Evolutionary conservation across 2,797 vertebrate genomes (phyloP), one percentile per base, ranked within the genome.

Genomic region (Hafferia zeledoni): DNA sequence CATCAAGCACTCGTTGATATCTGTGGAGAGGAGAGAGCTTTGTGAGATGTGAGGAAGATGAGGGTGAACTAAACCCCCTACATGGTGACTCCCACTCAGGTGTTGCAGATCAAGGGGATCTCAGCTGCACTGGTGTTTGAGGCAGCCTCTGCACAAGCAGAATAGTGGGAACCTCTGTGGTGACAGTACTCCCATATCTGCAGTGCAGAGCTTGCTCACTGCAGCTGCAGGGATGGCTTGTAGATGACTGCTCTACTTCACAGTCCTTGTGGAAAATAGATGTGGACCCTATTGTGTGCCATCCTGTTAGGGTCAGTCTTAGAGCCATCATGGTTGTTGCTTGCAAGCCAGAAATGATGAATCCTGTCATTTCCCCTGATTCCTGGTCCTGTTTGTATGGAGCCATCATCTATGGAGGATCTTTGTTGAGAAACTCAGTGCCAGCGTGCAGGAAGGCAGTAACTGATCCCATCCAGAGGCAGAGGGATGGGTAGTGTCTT

Each of bases 1-100:
- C 59, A 98, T 97, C 90, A 98, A 95, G 96, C 99, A 99, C 96
- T 99, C 99, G 14, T 99, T 99, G 97, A 99, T 98, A 93, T 99
- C 99, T 99, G 98, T 9, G 43, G 33, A 49, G 41, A 67, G 74
- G 33, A 84, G 82, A 75, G 75, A 89, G 55, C 6, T 5, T 9
- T 12, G 31, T 77, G 57, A 94, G 84, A 71, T 9, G 13, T 43
- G 30, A 71, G 67, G n/a, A 75, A 87, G 18, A 65, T 60, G 59
- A 83, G 53, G 25, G 18, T 52, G 57, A 84, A 30, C 19, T 55
- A 16, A 92, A 52, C 6, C 22, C 22, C 23, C 25, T 33, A 33
- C 5, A 2, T 46, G 14, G 53, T n/a, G 50, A 6, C 43, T 64
- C 43, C 50, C 35, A 74, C 27, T 75, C 44, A 50, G n/a, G 31